Base-by-base conservation (phyloP, 1,140 invertebrate genomes). In the Scaptomyza pallida region DNA sequence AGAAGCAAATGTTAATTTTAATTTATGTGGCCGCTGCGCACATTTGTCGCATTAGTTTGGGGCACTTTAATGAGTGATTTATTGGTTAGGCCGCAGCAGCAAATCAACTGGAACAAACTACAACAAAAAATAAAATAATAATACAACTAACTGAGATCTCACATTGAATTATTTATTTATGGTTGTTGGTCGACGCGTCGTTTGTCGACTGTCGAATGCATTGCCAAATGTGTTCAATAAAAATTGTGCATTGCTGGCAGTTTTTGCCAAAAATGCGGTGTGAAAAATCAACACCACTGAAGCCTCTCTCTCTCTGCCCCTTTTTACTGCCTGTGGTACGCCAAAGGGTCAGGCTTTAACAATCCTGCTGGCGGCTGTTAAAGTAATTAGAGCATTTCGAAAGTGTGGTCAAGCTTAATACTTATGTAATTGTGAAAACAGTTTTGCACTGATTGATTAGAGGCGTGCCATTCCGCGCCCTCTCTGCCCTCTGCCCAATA, bases 1-100 rank as follows among this genome's bases (percentile, higher is more conserved):
- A 55, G 56, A 56, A 74, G 30, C 77, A 65, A 86, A 86, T 85
- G 81, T 81, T 78, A 86, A 85, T 85, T 85, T 85, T 86, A 86
- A 85, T 85, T 85, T 85, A 85, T 85, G 81, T 85, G 74, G 70
- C 70, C 74, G 63, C 59, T 65, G 81, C 78, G 78, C 70, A 71
- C 81, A 86, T 86, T 86, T 86, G 81, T 81, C 81, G 81, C 74
- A 81, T 81, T 86, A 74, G 73, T 81, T 86, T 72, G 82, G 78
- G 73, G 62, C 81, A 69, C 78, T 86, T 86, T 88, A 86, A 86
- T 86, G 81, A 86, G 64, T 86, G 81, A 86, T 86, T 86, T 86
- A 86, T 88, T 81, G 81, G 81, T 88, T 62, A 60, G 60, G 65
- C 70, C 63, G 41, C 23, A 55, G 13, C 12, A 37, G 44, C 51